Evolutionary conservation across 2,797 vertebrate species (phyloP), one percentile per base, ranked within the genome.

Genomic region (Gadopsis marmoratus): DNA sequence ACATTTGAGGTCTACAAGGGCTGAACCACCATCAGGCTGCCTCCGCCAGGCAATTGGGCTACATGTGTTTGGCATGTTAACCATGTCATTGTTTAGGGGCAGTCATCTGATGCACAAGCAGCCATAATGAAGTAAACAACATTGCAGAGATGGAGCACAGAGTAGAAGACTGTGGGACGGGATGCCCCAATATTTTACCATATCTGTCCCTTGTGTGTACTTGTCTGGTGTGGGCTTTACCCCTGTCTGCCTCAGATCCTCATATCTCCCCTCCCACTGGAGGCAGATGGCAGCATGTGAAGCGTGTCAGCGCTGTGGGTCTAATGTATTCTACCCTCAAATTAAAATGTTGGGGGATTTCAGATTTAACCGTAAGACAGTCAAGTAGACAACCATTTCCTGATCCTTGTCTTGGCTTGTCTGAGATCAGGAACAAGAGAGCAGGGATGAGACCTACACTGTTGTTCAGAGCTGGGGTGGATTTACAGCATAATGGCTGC

Each of bases 231-330:
- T 71, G 85, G 85, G 89, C 85, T 90, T 92, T 85, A 77, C 76
- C 75, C 86, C 90, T 68, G 90, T 93, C 88, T 90, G 88, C 87
- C 73, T 91, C 78, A 85, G 77, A 93, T 90, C 91, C 87, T 91
- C 85, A 61, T 68, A 75, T 78, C 85, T 85, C 86, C 88, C 88
- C 92, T 88, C 84, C 86, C 90, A 71, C 83, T 83, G 73, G 88
- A 92, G 86, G 91, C 93, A 95, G 93, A 94, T 95, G 94, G 95
- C 86, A 79, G 87, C 84, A 88, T 90, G 91, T 93, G 93, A 94
- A 92, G 93, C 91, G 80, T 93, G 87, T 93, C 91, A 90, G 69
- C 11, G 74, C 87, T 84, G 86, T 78, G 65, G 83, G 74, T 93
- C 87, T 94, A 89, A 94, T 93, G 92, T 91, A 92, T 92, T 91